Base-by-base conservation (phyloP, 1,140 invertebrate species). In the Cephus cinctus region DNA sequence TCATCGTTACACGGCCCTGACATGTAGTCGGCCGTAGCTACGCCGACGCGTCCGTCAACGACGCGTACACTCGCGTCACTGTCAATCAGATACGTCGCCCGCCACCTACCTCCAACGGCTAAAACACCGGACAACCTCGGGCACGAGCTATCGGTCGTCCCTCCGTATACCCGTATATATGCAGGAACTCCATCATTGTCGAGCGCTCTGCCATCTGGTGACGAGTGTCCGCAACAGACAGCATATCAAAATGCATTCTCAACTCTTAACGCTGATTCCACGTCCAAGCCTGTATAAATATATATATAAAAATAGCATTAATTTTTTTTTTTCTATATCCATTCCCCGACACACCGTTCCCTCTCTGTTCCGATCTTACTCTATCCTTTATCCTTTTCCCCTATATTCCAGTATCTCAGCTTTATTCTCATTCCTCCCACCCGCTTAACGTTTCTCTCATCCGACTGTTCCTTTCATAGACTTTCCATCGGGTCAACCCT, bases 1-100 rank as follows among this genome's bases (percentile, higher is more conserved):
- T 66, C 63, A 63, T 68, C 61, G 64, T 64, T 68, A 71, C 65
- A 69, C 53, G 63, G 54, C 48, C 61, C 34, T 47, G 52, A 62
- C 58, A 58, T 43, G n/a, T n/a, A n/a, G n/a, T n/a, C n/a, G n/a
- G n/a, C n/a, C n/a, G n/a, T n/a, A n/a, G 35, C 25, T 35, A 23
- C 39, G 50, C 50, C 49, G 11, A 9, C 9, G 27, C 44, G 42
- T 53, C 46, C 53, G 47, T 27, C 47, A 36, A 47, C 21, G 42
- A 47, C 52, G 47, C 58, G 48, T 53, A 22, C 56, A 54, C 35
- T 9, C 11, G 16, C n/a, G 11, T 38, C 39, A 1, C 20, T 12
- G 39, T 4, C 4, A n/a, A 12, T 9, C 14, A 11, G 12, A 11
- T 5, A 12, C 35, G 35, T 38, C 35, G 16, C 9, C 16, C 12